Percentiles rank a stretch among this genome's conserved stretches.
These are phyloP conservation scores for Agapornis roseicollis DNA, from an alignment of 2,113 vertebrate genomes.

Conservation along the genomic window DNA sequence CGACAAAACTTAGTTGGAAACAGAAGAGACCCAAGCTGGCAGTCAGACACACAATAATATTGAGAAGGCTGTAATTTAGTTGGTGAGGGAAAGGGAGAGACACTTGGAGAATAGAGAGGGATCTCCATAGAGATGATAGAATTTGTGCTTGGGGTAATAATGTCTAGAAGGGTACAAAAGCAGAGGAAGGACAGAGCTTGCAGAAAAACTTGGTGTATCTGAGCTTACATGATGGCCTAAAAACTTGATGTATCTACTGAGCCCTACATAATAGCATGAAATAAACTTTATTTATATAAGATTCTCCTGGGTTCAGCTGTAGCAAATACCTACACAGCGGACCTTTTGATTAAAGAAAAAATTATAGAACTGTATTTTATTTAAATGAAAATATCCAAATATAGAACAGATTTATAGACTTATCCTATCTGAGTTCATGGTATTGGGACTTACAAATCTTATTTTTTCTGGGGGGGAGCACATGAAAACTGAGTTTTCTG, in stretches of 20 bases:
- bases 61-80: not conserved
- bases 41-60: not conserved
- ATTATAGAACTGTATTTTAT: not conserved
- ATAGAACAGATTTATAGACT: not conserved
- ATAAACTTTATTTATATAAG: not conserved
- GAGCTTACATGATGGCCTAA: not conserved
- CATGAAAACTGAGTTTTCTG: not conserved
- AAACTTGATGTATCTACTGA: not conserved
- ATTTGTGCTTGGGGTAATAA: not conserved
- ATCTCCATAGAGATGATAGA: not conserved
- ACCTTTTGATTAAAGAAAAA: not conserved
- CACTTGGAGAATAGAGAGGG: not conserved
- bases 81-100: rapidly evolving
- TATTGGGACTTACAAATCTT: not conserved
- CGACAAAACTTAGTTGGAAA: not conserved
- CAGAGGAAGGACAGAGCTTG: not conserved
- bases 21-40: not conserved
- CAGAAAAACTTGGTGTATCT: not conserved
- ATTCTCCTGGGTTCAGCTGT: not conserved
- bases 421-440: not conserved
- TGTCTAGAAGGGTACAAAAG: not conserved
- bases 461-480: not conserved
- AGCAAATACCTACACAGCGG: not conserved
- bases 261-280: not conserved
- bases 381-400: not conserved